Evolutionary conservation across 2,113 vertebrate species (phyloP), one percentile per base, ranked within the genome.

Genomic region (Trinectes maculatus): DNA sequence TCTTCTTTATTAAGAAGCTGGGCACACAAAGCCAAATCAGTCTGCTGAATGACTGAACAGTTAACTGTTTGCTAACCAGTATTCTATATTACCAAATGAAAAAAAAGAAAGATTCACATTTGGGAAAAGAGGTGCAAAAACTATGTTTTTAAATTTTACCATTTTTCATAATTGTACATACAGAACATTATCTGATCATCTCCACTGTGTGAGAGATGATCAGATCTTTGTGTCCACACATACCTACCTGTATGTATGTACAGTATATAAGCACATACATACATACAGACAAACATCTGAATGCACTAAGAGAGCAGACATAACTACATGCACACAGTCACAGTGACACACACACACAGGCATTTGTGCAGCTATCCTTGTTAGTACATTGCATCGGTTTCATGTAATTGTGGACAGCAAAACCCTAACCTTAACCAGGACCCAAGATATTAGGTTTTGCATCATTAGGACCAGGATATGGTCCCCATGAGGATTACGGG

Each of bases 151-250:
- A n/a, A n/a, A n/a, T n/a, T n/a, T n/a, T n/a, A n/a, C n/a, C n/a
- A n/a, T n/a, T n/a, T n/a, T n/a, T n/a, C n/a, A n/a, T n/a, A n/a
- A n/a, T n/a, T n/a, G n/a, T n/a, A n/a, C n/a, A n/a, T n/a, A n/a
- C n/a, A n/a, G n/a, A n/a, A 61, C 11, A 55, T 24, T 68, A 26
- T 16, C n/a, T 19, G 8, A 48, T 66, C 54, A 67, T 56, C 24
- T 42, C n/a, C 19, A 22, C 37, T 58, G 31, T 28, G 15, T 70
- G 29, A 42, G 60, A 62, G 47, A 74, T 66, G 39, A 15, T 70
- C 24, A 40, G 43, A 34, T 63, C 37, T 58, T 43, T 52, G 44
- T 72, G 62, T 47, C 68, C 78, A 69, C 36, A 53, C 39, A 60
- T 6, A 21, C 16, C 39, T 57, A 58, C 46, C 42, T 53, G 37